phyloP scores from a whole-genome alignment of 2,888 invertebrate genomes.

The Silvanus unidentatus region DNA sequence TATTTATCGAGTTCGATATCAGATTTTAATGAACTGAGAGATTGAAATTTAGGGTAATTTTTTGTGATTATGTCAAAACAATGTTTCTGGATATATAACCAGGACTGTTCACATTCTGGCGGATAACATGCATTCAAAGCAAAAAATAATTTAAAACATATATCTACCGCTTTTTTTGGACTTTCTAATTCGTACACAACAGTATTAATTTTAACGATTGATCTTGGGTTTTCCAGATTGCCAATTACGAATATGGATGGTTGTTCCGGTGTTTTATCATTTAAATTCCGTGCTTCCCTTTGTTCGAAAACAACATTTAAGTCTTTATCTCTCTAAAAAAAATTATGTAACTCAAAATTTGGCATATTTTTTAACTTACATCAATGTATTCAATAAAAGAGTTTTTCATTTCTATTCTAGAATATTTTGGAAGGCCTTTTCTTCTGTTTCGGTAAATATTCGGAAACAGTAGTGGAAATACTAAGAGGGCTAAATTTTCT shows the following conservation, averaged over 20 bases:
- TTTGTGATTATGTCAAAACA: neutral
- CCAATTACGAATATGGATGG: neutral
- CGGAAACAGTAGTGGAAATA: constrained; percentile 2
- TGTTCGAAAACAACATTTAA: neutral
- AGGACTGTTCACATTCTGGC: neutral
- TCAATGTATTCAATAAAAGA: neutral
- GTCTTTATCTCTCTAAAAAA: constrained; percentile 1
- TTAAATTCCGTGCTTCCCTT: neutral
- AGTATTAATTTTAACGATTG: neutral
- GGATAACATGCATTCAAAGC: neutral
- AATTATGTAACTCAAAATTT: neutral
- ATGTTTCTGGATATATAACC: neutral
- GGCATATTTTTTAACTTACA: neutral
- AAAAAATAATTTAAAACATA: constrained; percentile 3
- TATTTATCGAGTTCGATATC: neutral
- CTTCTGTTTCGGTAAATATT: constrained; percentile 1
- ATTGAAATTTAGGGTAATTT: neutral
- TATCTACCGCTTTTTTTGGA: neutral
- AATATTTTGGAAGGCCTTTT: neutral
- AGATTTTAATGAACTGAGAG: neutral
- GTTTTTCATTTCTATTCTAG: neutral
- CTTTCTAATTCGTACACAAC: neutral
- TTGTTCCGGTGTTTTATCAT: neutral
- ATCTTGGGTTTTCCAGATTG: constrained; percentile 1
- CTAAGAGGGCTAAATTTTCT: neutral